Conservation (phyloP, 2,888 invertebrate species). For the Rhopalosiphum nymphaeae region DNA sequence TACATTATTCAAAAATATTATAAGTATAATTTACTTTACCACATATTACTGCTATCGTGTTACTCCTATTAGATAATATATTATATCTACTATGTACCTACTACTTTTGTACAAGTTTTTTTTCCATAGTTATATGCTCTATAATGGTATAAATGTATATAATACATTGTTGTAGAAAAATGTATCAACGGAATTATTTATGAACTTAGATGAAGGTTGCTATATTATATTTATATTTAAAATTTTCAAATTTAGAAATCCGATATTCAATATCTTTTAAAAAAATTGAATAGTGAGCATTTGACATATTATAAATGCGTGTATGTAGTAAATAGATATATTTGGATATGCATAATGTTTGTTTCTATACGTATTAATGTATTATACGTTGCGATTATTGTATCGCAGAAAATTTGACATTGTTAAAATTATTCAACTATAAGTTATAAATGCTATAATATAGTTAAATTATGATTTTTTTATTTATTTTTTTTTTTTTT, state of each 20-base stretch:
- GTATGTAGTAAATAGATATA: no score
- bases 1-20: neutral
- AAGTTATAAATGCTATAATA: neutral
- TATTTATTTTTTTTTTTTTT: neutral
- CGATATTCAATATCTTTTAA: neutral
- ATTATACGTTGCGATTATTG: neutral
- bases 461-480: no score
- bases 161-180: neutral
- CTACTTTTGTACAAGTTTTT: neutral
- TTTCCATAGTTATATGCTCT: neutral
- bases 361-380: neutral
- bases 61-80: no score
- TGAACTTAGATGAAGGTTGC: neutral
- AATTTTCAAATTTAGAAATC: neutral
- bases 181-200: neutral
- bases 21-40: neutral
- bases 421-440: neutral
- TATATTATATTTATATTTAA: no score
- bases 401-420: neutral
- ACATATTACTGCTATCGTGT: no score
- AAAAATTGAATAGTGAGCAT: neutral
- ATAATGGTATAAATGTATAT: neutral
- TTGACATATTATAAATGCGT: neutral
- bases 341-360: no score
- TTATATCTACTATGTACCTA: no score